Evolutionary conservation across 2,888 invertebrate genomes (phyloP), one percentile per base, ranked within the genome.

Genomic region (Campaea margaritaria): DNA sequence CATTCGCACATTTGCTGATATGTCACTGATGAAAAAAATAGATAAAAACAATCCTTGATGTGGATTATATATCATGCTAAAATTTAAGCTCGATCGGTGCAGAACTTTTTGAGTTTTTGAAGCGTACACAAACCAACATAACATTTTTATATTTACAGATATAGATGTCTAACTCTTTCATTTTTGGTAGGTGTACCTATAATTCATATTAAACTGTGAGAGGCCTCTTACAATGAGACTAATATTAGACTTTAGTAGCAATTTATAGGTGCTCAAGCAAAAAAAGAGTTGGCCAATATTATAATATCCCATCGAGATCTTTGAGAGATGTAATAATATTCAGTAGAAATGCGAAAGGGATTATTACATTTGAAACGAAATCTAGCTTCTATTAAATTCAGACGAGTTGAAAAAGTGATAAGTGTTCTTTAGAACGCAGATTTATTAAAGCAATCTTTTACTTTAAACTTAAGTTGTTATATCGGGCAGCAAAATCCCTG

Each of bases 321-420:
- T 10, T 31, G 7, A 31, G 10, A 31, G 31, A 31, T 31, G 31
- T 31, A 31, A 50, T 42, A 50, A 42, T 42, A 31, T 28, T n/a
- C 7, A 42, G 36, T 53, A 36, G 36, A 38, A 53, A 43, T 51
- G 16, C 39, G 48, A 54, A 50, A 39, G 43, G 55, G 44, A 28
- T 27, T 14, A 39, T 39, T 16, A 28, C 28, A 21, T 51, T 28
- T 11, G 36, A 41, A 13, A 39, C 12, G 46, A 12, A 42, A 11
- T 46, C 31, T 46, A 16, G 28, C 14, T 36, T 54, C 39, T 41
- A 41, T 50, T 34, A 42, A 43, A 50, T 42, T 52, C 16, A n/a
- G 28, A 28, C 11, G 43, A 41, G 42, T 34, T 21, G 16, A 47
- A 9, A 31, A 36, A n/a, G 36, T 36, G 36, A 36, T 10, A 36